phyloP scores from a whole-genome alignment of 2,797 vertebrate species.

The Delichon dasypus region DNA sequence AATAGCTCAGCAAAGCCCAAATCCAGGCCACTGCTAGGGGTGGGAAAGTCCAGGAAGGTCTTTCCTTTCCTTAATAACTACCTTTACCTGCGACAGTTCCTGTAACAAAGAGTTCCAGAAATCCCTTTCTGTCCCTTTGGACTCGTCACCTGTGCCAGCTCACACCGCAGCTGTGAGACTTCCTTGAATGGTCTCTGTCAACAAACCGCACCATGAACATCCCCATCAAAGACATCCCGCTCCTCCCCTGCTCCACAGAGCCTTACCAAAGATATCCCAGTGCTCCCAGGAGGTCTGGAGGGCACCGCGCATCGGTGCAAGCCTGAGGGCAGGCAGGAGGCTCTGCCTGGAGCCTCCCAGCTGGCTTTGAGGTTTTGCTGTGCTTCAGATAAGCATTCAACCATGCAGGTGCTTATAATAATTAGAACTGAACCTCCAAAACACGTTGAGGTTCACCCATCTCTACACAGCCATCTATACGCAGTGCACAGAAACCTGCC shows the following conservation, averaged over 20 bases:
- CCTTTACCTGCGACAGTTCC: background rate
- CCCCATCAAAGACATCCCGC: slow-evolving; percentile 11
- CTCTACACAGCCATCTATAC: slow-evolving; percentile 11
- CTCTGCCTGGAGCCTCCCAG: background rate
- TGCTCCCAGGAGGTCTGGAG: background rate
- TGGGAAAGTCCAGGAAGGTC: background rate
- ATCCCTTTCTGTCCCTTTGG: background rate
- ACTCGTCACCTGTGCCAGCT: background rate
- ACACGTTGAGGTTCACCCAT: slow-evolving; percentile 44
- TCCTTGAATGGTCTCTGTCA: background rate
- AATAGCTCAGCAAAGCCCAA: background rate
- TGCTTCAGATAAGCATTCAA: background rate
- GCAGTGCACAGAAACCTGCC: slow-evolving; percentile 44
- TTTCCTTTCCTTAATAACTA: background rate
- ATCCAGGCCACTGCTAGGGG: background rate
- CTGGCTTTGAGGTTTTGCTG: background rate
- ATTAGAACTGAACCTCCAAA: background rate
- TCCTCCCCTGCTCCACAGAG: background rate
- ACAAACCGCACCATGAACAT: background rate
- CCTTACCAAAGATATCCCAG: background rate
- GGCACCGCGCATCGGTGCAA: fast-evolving
- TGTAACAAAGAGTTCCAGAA: background rate
- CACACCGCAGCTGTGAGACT: background rate
- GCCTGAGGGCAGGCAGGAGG: background rate
- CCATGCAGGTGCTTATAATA: background rate